Evolutionary conservation across 92 coral and sea anemone genomes (phyloP), one percentile per base, ranked within the genome.

Genomic region (Epizoanthus stellaris): DNA sequence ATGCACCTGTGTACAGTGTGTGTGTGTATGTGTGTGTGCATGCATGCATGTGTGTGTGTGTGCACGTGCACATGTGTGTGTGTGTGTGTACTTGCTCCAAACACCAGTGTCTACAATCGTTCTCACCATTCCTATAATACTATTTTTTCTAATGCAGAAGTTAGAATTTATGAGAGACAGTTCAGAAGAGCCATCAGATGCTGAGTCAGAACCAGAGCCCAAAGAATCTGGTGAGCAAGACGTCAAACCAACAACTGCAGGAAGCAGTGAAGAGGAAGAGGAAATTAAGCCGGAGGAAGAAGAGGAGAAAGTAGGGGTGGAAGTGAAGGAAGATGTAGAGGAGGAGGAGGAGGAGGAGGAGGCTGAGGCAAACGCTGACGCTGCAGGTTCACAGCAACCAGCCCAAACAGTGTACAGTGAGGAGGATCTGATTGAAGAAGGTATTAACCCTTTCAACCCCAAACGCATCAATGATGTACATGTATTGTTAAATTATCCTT

Each of bases 381-480:
- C 1, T 4, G 11, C 76, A 52, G 60, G 13, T n/a, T 38, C 8
- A 38, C 65, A 20, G 42, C 80, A 65, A 14, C 67, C 75, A 53
- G 57, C 70, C 47, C 52, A 85, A 10, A 72, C 91, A 42, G 90
- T 94, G 70, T 96, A 89, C 66, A 92, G 98, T 13, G 99, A 96
- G 59, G 98, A 94, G 72, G 99, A 96, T 67, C 85, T 96, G 9
- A 85, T 93, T 23, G 98, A 94, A 75, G 93, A 92, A 87, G 92
- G 99, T 94, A 25, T 13, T 67, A 67, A 16, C 66, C 53, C 10
- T 49, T 49, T 49, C 54, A 5, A 1, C 54, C 54, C 13, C 0
- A 8, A 49, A 49, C 54, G 8, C 43, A 14, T 30, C 43, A 60
- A 40, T 21, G 12, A 6, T 54, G 3, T 67, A 45, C 7, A 6